Base-by-base conservation (phyloP, 1,140 invertebrate genomes). In the Drosophila bipectinata region DNA sequence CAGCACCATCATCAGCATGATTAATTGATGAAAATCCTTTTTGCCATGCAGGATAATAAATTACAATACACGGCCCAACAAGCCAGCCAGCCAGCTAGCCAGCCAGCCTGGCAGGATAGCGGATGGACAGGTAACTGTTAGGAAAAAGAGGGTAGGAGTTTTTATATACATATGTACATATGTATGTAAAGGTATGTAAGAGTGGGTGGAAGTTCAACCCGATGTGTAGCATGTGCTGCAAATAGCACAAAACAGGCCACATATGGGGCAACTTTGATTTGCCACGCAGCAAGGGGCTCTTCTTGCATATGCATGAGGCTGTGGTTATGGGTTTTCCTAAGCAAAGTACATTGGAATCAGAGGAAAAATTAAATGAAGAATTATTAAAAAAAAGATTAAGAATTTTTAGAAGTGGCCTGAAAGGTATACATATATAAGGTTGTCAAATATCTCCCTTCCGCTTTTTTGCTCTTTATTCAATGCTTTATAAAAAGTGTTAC, bases 21-120 rank as follows among this genome's bases (percentile, higher is more conserved):
- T 87, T 87, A 87, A 87, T 87, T 87, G 83, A 87, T 87, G 83
- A 88, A 87, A 87, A 87, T 87, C 83, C 83, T 74, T 87, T 88
- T 79, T 87, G 76, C 83, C 83, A 87, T 87, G 83, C 83, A 87
- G 83, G 79, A 87, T 88, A 87, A 87, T 87, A 87, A 87, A 87
- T 87, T 83, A 87, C 83, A 82, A 87, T 82, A 83, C 63, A 79
- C 58, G 12, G 34, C 9, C 34, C 34, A 47, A 55, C 45, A n/a
- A n/a, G 15, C 15, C 15, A 1, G 15, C 15, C 69, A 51, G 30
- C 14, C 53, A 12, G 12, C 34, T 12, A 37, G 8, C 32, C 1
- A 10, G 7, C 34, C 48, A 32, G 55, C 15, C 78, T 72, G 59
- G 72, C 54, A 37, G 60, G 9, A 37, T 37, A n/a, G 34, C 34